Percentiles rank a stretch among this genome's conserved stretches.
Evolutionary conservation across 1,140 invertebrate genomes (phyloP).

Genomic region (Hyles vespertilio): DNA sequence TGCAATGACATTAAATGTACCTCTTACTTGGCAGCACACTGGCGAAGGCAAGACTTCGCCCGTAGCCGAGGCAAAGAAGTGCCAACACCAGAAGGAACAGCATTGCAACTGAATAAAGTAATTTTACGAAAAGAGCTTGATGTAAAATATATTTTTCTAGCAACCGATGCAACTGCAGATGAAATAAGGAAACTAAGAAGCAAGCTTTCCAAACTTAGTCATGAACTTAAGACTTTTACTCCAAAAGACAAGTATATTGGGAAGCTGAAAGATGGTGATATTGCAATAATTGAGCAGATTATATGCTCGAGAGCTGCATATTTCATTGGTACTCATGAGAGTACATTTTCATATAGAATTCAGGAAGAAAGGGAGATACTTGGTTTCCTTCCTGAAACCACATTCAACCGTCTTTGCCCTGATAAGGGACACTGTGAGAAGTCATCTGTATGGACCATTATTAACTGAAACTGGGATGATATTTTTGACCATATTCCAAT

Average conservation of each 20-base stretch:
- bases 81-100: constrained; percentile 83
- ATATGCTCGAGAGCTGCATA: constrained; percentile 92
- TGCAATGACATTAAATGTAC: constrained; percentile 81
- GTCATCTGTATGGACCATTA: constrained; percentile 57
- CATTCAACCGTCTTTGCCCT: constrained; percentile 92
- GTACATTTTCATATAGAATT: constrained; percentile 97
- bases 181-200: constrained; percentile 74
- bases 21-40: constrained; percentile 88
- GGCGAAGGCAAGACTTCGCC: constrained; percentile 91
- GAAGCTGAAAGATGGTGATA: constrained; percentile 87
- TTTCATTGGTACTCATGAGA: constrained; percentile 95
- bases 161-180: constrained; percentile 84
- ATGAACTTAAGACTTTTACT: constrained; percentile 46
- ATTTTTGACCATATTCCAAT: no score
- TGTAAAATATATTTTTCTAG: constrained; percentile 84
- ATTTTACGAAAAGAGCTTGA: constrained; percentile 75
- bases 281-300: constrained; percentile 97
- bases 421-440: constrained; percentile 58
- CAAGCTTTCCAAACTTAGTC: constrained; percentile 39
- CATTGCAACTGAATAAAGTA: constrained; percentile 80
- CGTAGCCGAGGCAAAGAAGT: constrained; percentile 80
- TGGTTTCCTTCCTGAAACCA: constrained; percentile 86
- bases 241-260: constrained; percentile 70
- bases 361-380: constrained; percentile 98
- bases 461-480: constrained; percentile 7